Conservation (phyloP, 2,113 vertebrate species). For the Eptatretus burgeri region DNA sequence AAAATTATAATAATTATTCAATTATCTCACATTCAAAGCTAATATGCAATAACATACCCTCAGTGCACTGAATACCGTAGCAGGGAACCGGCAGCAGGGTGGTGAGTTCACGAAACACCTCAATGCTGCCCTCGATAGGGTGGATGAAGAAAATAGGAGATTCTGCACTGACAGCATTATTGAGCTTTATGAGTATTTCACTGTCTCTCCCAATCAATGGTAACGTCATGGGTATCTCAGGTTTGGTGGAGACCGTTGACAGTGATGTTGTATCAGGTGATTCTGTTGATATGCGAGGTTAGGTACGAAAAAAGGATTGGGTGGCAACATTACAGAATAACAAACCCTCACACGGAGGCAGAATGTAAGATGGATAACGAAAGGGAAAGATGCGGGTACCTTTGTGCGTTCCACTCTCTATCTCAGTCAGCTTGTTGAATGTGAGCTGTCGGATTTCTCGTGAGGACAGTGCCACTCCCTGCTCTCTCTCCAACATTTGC, state of each 20-base stretch:
- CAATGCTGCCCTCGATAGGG: conserved; percentile 60
- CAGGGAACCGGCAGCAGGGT: conserved; percentile 44
- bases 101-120: conserved; percentile 33
- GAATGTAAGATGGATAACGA: no score
- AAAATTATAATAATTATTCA: no score
- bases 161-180: conserved; percentile 35
- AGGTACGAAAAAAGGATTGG: no score
- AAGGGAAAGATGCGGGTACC: no score
- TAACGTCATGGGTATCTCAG: no score
- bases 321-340: no score
- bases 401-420: conserved; percentile 15
- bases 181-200: conserved; percentile 35
- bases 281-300: no score
- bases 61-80: conserved; percentile 71
- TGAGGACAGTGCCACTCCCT: conserved; percentile 49
- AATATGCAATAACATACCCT: conserved; percentile 22
- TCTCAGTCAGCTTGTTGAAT: conserved; percentile 38
- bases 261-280: no score
- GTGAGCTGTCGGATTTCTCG: conserved; percentile 57
- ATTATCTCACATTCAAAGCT: no score
- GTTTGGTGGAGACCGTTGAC: no score
- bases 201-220: conserved; percentile 11
- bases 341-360: no score
- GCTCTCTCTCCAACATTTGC: conserved; percentile 55
- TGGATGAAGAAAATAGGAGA: conserved; percentile 61